Conservation (phyloP, 2,888 invertebrate genomes). For the Drosophila mercatorum region DNA sequence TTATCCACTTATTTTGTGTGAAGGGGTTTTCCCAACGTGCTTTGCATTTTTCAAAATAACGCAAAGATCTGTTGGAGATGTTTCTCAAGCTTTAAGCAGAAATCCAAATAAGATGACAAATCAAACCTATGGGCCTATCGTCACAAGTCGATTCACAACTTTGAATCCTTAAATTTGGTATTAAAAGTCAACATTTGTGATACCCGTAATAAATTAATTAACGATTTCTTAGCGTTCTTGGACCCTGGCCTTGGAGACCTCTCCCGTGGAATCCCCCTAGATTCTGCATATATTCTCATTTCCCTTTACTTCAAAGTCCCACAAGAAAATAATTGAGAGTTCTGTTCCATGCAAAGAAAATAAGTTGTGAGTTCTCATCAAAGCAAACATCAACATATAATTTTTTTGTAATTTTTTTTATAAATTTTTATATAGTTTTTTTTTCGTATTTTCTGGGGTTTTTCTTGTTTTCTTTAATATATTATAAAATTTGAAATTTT, state of each 20-base stretch:
- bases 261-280: neutral
- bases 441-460: conserved; percentile 55
- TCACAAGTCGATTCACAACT: no score
- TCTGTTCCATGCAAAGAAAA: conserved; percentile 59
- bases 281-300: neutral
- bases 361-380: conserved; percentile 54
- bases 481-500: conserved; percentile 70
- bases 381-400: conserved; percentile 78
- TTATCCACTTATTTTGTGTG: conserved; percentile 8
- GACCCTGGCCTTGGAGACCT: no score
- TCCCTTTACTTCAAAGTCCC: neutral
- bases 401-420: conserved; percentile 66
- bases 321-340: neutral
- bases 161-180: no score
- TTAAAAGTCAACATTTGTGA: no score
- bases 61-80: no score
- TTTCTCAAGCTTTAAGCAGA: conserved; percentile 13
- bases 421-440: conserved; percentile 68
- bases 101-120: neutral
- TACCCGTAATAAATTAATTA: no score
- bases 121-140: neutral
- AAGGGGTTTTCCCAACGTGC: conserved; percentile 60
- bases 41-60: conserved; percentile 12
- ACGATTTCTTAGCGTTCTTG: neutral
- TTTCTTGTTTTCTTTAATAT: conserved; percentile 36